Base-by-base conservation (phyloP, 2,113 vertebrate species). In the Strix aluco region DNA sequence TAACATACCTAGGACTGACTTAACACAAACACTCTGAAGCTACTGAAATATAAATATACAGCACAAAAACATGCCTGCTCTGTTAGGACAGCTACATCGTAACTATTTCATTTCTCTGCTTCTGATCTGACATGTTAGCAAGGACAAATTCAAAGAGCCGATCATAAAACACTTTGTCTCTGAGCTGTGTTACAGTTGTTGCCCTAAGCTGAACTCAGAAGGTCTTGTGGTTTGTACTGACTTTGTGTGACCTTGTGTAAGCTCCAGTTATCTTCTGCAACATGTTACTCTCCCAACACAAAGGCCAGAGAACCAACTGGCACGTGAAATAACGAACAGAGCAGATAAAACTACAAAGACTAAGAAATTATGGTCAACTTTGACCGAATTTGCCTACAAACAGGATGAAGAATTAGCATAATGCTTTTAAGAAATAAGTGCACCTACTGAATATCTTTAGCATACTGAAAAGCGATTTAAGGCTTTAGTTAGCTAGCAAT, bases 231-330 rank as follows among this genome's bases (percentile, higher is more conserved):
- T 22, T 80, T 88, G 74, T 58, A 77, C 74, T 85, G 91, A 96
- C 96, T 96, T 96, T 96, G 90, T 54, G 51, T 90, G 96, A 96
- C 96, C 96, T 97, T 96, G 93, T 12, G 8, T 47, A 73, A 94
- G 66, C 52, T 75, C 78, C 66, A 25, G 14, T 85, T 85, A 94
- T 54, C 66, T 72, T 75, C 91, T 73, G 58, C 63, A 86, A 66
- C 0, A 0, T 13, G 22, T 70, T 85, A 49, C 2, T 30, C 22
- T 94, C 27, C 52, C 12, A 81, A 74, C 17, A 71, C 57, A 90
- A 91, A 96, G 69, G 70, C 40, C 73, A 89, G 15, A 87, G 65
- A 92, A 72, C 22, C 21, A 79, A 47, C 8, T 44, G 26, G 19
- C 44, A 91, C 0, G 2, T 32, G 29, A 91, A 94, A 84, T 26